These are phyloP conservation scores for Limnephilus lunatus DNA, from an alignment of 2,888 invertebrate genomes.

Conservation along the genomic window DNA sequence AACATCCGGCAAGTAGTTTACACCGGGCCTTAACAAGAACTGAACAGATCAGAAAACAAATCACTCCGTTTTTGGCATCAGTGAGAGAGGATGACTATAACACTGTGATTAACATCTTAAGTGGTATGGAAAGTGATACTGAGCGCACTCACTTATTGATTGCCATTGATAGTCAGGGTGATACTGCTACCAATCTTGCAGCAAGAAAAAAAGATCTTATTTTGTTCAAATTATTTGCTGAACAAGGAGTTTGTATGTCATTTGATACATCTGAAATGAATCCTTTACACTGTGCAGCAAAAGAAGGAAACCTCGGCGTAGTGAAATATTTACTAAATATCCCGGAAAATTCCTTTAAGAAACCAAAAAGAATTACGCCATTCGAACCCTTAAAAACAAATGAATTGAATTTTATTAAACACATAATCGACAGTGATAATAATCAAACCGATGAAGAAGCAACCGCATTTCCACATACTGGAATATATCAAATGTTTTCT, in stretches of 20 bases:
- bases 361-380: neutral
- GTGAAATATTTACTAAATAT: neutral
- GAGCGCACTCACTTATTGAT: neutral
- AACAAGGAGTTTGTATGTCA: neutral
- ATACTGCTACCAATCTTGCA: neutral
- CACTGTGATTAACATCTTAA: neutral
- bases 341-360: neutral
- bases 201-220: neutral
- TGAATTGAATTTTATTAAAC: no score
- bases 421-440: neutral
- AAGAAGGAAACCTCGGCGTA: neutral
- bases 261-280: neutral
- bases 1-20: neutral
- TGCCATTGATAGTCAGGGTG: neutral
- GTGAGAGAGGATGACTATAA: neutral
- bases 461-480: no score
- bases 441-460: neutral
- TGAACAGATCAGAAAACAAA: neutral
- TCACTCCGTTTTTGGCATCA: neutral
- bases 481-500: no score
- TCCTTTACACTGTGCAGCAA: neutral
- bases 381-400: neutral
- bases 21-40: neutral
- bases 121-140: neutral
- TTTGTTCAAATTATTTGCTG: neutral